Evolutionary conservation across 1,140 invertebrate genomes (phyloP).

Genomic region (Tetranychus urticae): DNA sequence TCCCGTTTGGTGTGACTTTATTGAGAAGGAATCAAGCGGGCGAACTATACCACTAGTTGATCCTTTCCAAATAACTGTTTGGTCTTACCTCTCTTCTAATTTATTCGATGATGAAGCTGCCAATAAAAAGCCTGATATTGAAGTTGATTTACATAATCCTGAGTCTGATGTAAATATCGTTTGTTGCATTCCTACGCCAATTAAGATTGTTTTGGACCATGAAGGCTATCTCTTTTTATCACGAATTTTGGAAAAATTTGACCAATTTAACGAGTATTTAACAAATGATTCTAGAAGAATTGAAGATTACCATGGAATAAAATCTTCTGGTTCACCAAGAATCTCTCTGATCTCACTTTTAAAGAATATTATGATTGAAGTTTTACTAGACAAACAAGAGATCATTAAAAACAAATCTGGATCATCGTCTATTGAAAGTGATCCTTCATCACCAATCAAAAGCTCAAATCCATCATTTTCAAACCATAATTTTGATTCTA

Average conservation of each 20-base stretch:
- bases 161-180: slow-evolving; percentile 3
- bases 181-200: neutral
- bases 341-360: neutral
- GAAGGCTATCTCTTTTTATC: slow-evolving; percentile 3
- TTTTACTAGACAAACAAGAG: neutral
- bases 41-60: slow-evolving; percentile 1
- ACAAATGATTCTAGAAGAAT: slow-evolving; percentile 6
- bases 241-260: slow-evolving; percentile 6
- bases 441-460: neutral
- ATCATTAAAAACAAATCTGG: neutral
- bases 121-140: neutral
- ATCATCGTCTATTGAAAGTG: neutral
- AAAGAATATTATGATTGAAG: neutral
- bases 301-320: neutral
- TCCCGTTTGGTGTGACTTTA: slow-evolving; percentile 7
- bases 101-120: neutral
- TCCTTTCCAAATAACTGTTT: neutral
- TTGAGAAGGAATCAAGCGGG: neutral
- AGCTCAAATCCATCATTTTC: neutral
- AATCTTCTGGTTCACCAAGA: neutral
- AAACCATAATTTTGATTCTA: too few relatives aligned
- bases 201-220: slow-evolving; percentile 6
- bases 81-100: neutral
- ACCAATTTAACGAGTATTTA: neutral
- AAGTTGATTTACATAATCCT: neutral